phyloP scores from a whole-genome alignment of 2,888 invertebrate species.

The Aphidoletes aphidimyza region DNA sequence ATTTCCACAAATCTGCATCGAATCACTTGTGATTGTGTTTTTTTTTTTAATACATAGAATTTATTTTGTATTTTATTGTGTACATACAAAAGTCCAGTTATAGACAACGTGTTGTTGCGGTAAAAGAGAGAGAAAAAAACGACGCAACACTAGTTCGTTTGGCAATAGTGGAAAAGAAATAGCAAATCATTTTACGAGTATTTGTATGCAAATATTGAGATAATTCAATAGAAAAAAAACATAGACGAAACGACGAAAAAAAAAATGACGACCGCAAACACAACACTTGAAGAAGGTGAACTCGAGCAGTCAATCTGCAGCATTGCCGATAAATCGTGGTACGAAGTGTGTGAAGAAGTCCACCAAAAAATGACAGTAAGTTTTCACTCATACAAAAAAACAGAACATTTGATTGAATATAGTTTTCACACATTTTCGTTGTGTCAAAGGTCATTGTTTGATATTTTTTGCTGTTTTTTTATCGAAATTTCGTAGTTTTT shows the following conservation, averaged over 20 bases:
- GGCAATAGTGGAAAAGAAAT: not conserved
- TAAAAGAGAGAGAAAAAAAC: not conserved
- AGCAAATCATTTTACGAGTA: not conserved
- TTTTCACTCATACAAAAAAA: not conserved
- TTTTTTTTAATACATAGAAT: not conserved
- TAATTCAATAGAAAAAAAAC: no score
- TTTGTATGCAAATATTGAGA: conserved; percentile 10
- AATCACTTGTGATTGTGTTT: not conserved
- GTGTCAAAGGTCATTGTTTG: not conserved
- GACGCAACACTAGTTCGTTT: not conserved
- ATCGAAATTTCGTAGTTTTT: not conserved
- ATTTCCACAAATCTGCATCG: not conserved
- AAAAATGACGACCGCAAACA: not conserved
- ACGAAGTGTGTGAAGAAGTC: conserved; percentile 33
- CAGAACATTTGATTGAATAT: not conserved
- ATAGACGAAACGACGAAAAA: no score
- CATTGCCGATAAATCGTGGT: conserved; percentile 45
- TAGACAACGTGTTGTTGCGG: no score
- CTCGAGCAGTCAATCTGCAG: not conserved
- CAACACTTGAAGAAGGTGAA: conserved; percentile 37
- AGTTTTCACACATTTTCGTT: not conserved
- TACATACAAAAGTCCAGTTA: no score
- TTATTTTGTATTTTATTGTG: no score
- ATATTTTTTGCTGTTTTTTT: not conserved
- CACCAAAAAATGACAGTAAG: conserved; percentile 2